A percentile compares a stretch with the other conserved stretches of the same genome.
These are phyloP conservation scores for Athrips mouffetella DNA, from an alignment of 2,888 invertebrate species.

Conservation along the genomic window DNA sequence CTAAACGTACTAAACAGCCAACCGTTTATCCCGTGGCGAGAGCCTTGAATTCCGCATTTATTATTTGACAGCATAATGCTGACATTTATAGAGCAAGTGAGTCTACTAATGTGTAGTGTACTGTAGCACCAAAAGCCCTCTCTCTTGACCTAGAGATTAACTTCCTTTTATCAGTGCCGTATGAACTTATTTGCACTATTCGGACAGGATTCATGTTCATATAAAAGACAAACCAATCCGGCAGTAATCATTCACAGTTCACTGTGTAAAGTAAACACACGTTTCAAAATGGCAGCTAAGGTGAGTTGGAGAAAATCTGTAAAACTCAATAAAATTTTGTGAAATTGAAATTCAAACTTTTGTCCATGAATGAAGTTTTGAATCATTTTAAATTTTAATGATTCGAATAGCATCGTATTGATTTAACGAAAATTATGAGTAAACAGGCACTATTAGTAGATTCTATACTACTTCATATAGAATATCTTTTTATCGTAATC, in stretches of 20 bases:
- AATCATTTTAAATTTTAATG: no score
- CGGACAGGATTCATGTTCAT: no score
- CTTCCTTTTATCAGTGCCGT: constrained; percentile 65
- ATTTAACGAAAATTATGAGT: no score
- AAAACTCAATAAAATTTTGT: no score
- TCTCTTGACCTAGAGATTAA: constrained; percentile 61
- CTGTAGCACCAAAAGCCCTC: background rate
- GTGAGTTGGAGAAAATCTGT: constrained; percentile 39
- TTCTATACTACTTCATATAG: background rate
- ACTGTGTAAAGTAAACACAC: constrained; percentile 62
- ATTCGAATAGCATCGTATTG: no score
- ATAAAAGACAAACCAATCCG: constrained; percentile 55
- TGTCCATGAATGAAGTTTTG: no score
- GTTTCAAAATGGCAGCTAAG: constrained; percentile 73
- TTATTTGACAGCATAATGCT: background rate
- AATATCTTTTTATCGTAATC: background rate
- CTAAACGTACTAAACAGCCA: no score
- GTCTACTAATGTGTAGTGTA: background rate
- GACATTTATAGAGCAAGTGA: background rate
- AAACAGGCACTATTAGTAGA: background rate
- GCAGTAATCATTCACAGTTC: constrained; percentile 66
- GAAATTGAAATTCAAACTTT: background rate
- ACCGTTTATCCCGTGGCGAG: no score
- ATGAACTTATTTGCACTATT: constrained; percentile 45
- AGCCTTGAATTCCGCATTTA: no score